Evolutionary conservation across 2,797 vertebrate species (phyloP), one percentile per base, ranked within the genome.

Genomic region (Naso thynnoides): DNA sequence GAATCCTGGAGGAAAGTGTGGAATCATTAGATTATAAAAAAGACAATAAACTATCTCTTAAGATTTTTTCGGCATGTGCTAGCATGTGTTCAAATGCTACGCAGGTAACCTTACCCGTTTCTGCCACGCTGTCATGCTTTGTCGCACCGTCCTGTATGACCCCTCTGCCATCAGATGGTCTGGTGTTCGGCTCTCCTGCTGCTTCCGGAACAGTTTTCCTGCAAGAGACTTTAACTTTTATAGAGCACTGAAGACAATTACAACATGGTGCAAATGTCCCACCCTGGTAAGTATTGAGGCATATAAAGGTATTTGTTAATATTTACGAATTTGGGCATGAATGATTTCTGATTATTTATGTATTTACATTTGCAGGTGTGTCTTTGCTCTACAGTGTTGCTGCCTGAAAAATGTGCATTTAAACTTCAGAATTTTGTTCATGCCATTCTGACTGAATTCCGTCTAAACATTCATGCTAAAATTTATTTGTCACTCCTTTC

Each of bases 151-250:
- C 14, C 50, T 66, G 65, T 1, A 8, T 11, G 23, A 58, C 48
- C 10, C 0, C 50, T 44, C 54, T 67, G 31, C 26, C 50, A 16
- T 84, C 75, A 31, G 61, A 44, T 5, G 47, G 14, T 45, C n/a
- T 65, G 10, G 41, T 31, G 19, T 31, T 8, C 2, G 42, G 19
- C 7, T 81, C 61, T 29, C 0, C 19, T 23, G 56, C 71, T 0
- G 2, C 73, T 48, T 77, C 76, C 27, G 55, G 47, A 50, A 44
- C 45, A 50, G n/a, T 42, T 53, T 77, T 65, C 55, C 90, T 92
- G 80, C 2, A 80, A 66, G 48, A 23, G 6, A 49, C 6, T 27
- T 73, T 29, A 64, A 44, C 21, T 27, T 63, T 36, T 23, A 36
- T 38, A 45, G 5, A 52, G 56, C 18, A 24, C 21, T 23, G 55